Conservation (phyloP, 2,888 invertebrate species). For the Dryadula phaetusa region DNA sequence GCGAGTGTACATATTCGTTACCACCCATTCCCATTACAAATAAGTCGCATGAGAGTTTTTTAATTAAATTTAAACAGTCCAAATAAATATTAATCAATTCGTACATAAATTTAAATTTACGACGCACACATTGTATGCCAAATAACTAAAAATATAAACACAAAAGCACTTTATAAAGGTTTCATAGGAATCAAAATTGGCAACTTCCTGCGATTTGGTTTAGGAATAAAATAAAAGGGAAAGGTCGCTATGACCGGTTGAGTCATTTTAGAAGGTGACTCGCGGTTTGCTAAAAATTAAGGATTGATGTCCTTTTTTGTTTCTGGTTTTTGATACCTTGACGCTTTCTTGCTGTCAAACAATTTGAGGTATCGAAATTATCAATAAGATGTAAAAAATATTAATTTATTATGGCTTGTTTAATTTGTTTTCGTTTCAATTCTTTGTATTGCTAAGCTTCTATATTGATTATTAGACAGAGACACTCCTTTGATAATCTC, state of each 20-base stretch:
- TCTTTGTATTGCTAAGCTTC: too few relatives aligned
- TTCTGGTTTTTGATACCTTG: conserved; percentile 7
- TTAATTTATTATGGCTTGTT: too few relatives aligned
- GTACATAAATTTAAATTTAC: background rate
- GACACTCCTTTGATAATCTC: too few relatives aligned
- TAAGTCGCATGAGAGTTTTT: too few relatives aligned
- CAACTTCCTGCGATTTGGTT: conserved; percentile 75
- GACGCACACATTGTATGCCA: conserved; percentile 20
- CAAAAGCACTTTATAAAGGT: conserved; percentile 53
- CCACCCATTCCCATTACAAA: too few relatives aligned
- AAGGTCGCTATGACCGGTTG: conserved; percentile 67
- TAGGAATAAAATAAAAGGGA: conserved; percentile 68
- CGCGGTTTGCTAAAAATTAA: conserved; percentile 34
- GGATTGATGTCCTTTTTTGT: conserved; percentile 26
- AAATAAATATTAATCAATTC: background rate
- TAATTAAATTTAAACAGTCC: background rate
- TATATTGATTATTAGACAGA: too few relatives aligned
- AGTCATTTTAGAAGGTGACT: conserved; percentile 70
- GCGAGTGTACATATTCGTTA: too few relatives aligned
- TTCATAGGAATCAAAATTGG: conserved; percentile 72
- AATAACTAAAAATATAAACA: conserved; percentile 33
- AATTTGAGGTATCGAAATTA: background rate
- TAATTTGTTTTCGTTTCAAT: too few relatives aligned
- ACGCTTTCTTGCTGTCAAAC: conserved; percentile 26
- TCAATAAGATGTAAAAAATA: background rate